phyloP scores from a whole-genome alignment of 2,797 vertebrate genomes.

The Salmo trutta region DNA sequence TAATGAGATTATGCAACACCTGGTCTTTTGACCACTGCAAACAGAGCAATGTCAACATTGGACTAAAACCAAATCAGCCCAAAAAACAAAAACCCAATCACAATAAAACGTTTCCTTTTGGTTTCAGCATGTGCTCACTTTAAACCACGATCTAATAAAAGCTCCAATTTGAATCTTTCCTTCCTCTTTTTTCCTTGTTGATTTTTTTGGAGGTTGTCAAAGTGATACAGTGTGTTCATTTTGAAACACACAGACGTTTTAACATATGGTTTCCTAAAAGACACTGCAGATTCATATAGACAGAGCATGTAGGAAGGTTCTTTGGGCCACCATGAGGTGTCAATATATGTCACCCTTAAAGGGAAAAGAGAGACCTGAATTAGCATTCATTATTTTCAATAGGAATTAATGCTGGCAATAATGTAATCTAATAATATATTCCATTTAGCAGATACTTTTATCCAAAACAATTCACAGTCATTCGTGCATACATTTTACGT shows the following conservation, averaged over 20 bases:
- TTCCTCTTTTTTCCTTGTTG: neutral
- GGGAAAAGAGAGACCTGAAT: slow-evolving; percentile 62
- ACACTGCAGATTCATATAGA: slow-evolving; percentile 45
- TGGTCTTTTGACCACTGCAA: slow-evolving; percentile 28
- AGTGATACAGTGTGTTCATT: neutral
- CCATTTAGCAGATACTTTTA: no score
- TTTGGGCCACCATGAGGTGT: slow-evolving; percentile 50
- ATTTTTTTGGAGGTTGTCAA: neutral
- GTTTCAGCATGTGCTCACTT: neutral
- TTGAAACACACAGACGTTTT: slow-evolving; percentile 22
- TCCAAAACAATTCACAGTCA: no score
- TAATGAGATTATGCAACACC: slow-evolving; percentile 34
- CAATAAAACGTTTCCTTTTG: neutral
- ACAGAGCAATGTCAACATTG: slow-evolving; percentile 21
- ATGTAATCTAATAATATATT: no score
- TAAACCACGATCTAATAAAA: neutral
- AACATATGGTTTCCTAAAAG: slow-evolving; percentile 44
- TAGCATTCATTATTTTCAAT: slow-evolving; percentile 8
- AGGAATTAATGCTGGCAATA: neutral
- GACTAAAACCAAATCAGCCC: slow-evolving; percentile 12
- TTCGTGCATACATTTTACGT: no score
- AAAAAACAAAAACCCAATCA: slow-evolving; percentile 11
- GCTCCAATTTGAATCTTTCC: neutral
- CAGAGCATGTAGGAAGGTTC: slow-evolving; percentile 51
- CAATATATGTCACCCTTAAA: slow-evolving; percentile 59